Evolutionary conservation across 2,113 vertebrate species (phyloP).

Genomic region (Prunella fulvescens): DNA sequence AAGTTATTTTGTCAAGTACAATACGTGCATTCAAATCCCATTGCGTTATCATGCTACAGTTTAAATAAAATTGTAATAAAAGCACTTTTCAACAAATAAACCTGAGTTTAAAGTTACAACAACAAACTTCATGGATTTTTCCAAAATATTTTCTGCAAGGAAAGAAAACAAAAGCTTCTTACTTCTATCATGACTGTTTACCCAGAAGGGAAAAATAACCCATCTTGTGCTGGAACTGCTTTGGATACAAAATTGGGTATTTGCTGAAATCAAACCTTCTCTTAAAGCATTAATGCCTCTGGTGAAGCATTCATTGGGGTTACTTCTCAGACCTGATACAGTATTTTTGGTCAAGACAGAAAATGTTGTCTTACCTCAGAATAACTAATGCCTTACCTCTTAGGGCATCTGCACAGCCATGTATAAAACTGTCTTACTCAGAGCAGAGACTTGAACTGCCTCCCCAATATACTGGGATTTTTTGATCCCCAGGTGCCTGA

Average conservation of each 20-base stretch:
- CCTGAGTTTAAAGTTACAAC: background rate
- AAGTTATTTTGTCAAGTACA: background rate
- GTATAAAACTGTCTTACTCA: background rate
- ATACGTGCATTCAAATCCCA: background rate
- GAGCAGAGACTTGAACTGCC: background rate
- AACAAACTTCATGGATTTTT: background rate
- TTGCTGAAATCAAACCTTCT: background rate
- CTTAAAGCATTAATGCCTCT: background rate
- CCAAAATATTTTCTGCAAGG: background rate
- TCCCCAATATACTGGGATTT: background rate
- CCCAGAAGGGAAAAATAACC: background rate
- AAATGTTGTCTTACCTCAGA: background rate
- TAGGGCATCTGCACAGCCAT: background rate
- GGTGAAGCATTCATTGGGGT: background rate
- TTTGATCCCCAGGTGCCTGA: background rate
- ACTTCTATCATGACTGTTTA: background rate
- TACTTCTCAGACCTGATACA: background rate
- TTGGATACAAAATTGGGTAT: background rate
- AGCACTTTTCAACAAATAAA: background rate
- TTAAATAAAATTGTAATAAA: background rate
- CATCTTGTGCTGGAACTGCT: background rate
- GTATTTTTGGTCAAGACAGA: background rate
- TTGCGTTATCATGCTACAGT: background rate
- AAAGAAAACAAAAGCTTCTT: background rate
- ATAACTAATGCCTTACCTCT: background rate